These are phyloP conservation scores for Bergia sp. DNA, from an alignment of 92 coral and sea anemone genomes.

Conservation along the genomic window DNA sequence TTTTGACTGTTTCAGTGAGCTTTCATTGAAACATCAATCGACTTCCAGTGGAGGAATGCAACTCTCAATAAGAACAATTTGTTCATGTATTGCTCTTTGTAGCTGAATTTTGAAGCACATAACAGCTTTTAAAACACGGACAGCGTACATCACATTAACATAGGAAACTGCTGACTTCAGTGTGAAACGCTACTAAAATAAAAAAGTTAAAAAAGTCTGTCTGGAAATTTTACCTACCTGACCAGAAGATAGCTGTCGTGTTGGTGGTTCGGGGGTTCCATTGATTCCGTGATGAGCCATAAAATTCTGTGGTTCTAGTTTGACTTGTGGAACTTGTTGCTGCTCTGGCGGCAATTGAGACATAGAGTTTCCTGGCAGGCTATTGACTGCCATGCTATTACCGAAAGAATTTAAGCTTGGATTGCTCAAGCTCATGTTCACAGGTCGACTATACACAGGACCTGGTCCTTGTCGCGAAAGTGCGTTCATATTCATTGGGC, in stretches of 20 bases:
- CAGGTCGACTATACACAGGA: constrained; percentile 70
- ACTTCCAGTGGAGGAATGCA: constrained; percentile 22
- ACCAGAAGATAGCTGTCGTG: constrained; percentile 67
- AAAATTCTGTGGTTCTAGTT: constrained; percentile 68
- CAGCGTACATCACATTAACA: not conserved
- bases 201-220: not conserved
- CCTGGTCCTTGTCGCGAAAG: constrained; percentile 75
- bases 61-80: not conserved
- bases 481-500: constrained; percentile 70
- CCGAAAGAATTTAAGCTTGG: constrained; percentile 72
- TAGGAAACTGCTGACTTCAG: not conserved
- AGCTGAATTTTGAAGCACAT: constrained; percentile 5
- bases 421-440: constrained; percentile 80
- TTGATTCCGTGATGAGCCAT: constrained; percentile 74
- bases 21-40: not conserved
- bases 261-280: constrained; percentile 85
- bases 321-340: constrained; percentile 65
- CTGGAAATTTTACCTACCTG: constrained; percentile 71
- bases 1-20: not conserved
- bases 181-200: not conserved
- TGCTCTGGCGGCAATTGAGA: constrained; percentile 75
- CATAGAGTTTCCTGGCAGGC: constrained; percentile 59
- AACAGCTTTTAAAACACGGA: constrained; percentile 1
- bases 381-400: constrained; percentile 35
- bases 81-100: constrained; percentile 2